These are phyloP conservation scores for Perdita meconis DNA, from an alignment of 2,888 invertebrate genomes.

Conservation along the genomic window DNA sequence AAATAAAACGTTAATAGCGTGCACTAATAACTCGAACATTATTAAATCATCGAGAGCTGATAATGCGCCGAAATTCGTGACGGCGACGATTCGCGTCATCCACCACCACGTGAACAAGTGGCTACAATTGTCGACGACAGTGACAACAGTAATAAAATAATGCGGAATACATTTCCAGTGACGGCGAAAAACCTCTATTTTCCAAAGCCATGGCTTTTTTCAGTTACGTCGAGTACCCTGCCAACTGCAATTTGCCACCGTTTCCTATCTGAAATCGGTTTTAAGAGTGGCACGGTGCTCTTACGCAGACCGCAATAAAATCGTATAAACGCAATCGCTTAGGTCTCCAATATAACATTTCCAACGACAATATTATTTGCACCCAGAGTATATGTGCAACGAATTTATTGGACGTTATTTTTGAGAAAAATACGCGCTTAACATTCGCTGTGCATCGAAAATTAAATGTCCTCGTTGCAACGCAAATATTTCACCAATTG, in stretches of 20 bases:
- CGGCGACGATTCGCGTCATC: not conserved
- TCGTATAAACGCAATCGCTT: slow-evolving; percentile 1
- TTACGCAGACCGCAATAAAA: slow-evolving; percentile 2
- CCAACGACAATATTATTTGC: not conserved
- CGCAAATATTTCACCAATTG: too few relatives aligned
- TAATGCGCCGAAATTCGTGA: slow-evolving; percentile 37
- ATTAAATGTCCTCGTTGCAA: too few relatives aligned
- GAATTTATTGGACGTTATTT: not conserved
- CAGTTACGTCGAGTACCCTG: not conserved
- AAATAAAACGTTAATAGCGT: slow-evolving; percentile 45
- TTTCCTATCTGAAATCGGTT: slow-evolving; percentile 17
- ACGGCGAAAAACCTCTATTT: slow-evolving; percentile 25
- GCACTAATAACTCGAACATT: slow-evolving; percentile 39
- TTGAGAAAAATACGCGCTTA: too few relatives aligned
- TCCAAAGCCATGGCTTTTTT: slow-evolving; percentile 5
- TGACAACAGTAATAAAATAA: slow-evolving; percentile 55
- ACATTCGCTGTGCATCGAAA: too few relatives aligned
- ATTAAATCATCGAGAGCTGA: slow-evolving; percentile 35
- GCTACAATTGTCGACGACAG: slow-evolving; percentile 27
- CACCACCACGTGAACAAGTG: slow-evolving; percentile 13
- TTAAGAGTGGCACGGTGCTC: slow-evolving; percentile 11
- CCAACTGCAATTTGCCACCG: slow-evolving; percentile 18
- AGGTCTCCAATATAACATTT: not conserved
- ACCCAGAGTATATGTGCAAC: too few relatives aligned
- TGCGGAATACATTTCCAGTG: slow-evolving; percentile 9